These are phyloP conservation scores for Sialia sialis DNA, from an alignment of 2,113 vertebrate genomes.

Conservation along the genomic window DNA sequence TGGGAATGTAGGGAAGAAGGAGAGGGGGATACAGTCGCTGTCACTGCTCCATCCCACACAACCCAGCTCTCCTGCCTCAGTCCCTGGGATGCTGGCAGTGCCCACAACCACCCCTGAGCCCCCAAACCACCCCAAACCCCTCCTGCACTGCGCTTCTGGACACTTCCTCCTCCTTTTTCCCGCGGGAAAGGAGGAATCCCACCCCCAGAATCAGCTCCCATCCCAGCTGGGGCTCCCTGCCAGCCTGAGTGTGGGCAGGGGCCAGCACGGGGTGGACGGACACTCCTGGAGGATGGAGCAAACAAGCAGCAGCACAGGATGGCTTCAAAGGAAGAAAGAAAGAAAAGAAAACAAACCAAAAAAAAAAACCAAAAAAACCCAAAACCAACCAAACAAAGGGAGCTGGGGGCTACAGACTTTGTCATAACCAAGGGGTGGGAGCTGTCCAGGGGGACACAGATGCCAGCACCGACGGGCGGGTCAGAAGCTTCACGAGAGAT, in stretches of 20 bases:
- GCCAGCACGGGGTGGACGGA: not conserved
- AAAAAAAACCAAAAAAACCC: not conserved
- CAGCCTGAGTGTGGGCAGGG: not conserved
- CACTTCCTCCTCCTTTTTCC: not conserved
- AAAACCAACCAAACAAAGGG: not conserved
- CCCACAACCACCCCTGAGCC: not conserved
- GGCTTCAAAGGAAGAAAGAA: constrained; percentile 12
- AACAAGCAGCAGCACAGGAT: constrained; percentile 44
- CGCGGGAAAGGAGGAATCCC: not conserved
- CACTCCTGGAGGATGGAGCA: not conserved
- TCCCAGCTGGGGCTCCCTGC: accelerated
- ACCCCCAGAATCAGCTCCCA: not conserved
- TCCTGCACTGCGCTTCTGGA: not conserved
- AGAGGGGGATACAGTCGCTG: not conserved
- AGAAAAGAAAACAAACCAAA: not conserved
- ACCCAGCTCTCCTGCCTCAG: not conserved
- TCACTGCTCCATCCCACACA: not conserved
- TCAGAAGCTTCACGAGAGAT: not conserved
- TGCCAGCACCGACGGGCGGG: not conserved
- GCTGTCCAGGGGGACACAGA: not conserved
- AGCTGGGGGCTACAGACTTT: not conserved
- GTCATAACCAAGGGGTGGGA: not conserved
- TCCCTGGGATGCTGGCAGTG: not conserved
- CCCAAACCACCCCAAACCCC: not conserved
- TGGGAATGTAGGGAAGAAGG: accelerated